A percentile compares a stretch with the other conserved stretches of the same genome.
These are phyloP conservation scores for Graphium colonna DNA, from an alignment of 2,888 invertebrate species.

Conservation along the genomic window DNA sequence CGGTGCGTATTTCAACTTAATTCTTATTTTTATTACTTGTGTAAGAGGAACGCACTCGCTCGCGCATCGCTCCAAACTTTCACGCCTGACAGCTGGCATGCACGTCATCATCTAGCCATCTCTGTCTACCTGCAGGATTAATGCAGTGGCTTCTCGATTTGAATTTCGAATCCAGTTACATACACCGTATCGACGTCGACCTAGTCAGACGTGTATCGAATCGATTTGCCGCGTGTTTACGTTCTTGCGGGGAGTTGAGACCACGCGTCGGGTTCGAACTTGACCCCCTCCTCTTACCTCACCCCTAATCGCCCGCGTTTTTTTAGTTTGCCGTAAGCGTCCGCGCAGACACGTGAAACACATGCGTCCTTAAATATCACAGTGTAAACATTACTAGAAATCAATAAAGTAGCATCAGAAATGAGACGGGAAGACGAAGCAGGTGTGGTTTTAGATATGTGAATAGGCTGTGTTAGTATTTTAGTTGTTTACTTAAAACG, in stretches of 20 bases:
- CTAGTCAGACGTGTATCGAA: background rate
- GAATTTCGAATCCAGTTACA: background rate
- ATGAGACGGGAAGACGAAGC: background rate
- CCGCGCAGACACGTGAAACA: conserved; percentile 3
- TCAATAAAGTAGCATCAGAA: background rate
- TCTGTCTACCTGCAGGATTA: no score
- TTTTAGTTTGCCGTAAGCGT: background rate
- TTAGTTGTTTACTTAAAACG: background rate
- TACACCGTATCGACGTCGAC: background rate
- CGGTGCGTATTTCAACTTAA: no score
- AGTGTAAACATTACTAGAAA: background rate
- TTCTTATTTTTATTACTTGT: no score
- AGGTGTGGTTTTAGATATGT: background rate
- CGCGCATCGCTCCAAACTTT: no score
- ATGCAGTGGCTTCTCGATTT: background rate
- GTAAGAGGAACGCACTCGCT: no score
- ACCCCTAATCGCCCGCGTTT: background rate
- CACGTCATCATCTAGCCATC: no score
- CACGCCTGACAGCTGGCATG: no score
- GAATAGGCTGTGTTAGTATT: background rate
- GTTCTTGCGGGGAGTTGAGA: background rate
- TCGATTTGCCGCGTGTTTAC: background rate
- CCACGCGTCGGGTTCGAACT: conserved; percentile 20
- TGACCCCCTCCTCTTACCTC: conserved; percentile 7
- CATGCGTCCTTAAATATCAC: background rate